These are phyloP conservation scores for Rhea americana DNA, from an alignment of 2,113 vertebrate species.

Conservation along the genomic window DNA sequence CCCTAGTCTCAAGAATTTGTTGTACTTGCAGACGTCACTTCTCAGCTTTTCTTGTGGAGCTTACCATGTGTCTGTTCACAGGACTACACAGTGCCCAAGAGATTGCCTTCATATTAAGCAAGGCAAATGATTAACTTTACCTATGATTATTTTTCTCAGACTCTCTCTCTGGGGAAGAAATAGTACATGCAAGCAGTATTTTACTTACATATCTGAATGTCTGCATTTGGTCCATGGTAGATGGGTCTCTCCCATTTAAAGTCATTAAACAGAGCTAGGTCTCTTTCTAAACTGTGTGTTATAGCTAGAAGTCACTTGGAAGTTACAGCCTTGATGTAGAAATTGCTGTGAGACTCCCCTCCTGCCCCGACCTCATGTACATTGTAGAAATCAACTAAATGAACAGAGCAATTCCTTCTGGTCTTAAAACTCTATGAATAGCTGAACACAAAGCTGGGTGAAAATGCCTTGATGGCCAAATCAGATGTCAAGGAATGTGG, in stretches of 20 bases:
- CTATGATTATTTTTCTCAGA: background rate
- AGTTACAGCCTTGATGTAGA: background rate
- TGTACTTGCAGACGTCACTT: background rate
- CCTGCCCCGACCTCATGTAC: background rate
- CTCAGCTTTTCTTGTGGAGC: background rate
- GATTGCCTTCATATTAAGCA: background rate
- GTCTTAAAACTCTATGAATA: background rate
- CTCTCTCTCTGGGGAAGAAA: background rate
- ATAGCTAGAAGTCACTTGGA: background rate
- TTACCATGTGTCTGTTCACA: background rate
- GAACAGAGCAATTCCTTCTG: background rate
- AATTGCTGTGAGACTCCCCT: background rate
- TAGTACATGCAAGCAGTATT: background rate
- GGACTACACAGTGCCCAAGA: rapidly evolving
- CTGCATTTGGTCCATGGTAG: background rate
- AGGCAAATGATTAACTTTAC: background rate
- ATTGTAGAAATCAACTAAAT: background rate
- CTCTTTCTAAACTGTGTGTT: background rate
- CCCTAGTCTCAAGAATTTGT: background rate
- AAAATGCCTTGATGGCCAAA: background rate
- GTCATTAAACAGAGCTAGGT: background rate
- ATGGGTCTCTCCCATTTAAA: background rate
- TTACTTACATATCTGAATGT: background rate
- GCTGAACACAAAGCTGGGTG: background rate
- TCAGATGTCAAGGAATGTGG: background rate